Conservation (phyloP, 2,888 invertebrate species). For the Xestia c-nigrum region DNA sequence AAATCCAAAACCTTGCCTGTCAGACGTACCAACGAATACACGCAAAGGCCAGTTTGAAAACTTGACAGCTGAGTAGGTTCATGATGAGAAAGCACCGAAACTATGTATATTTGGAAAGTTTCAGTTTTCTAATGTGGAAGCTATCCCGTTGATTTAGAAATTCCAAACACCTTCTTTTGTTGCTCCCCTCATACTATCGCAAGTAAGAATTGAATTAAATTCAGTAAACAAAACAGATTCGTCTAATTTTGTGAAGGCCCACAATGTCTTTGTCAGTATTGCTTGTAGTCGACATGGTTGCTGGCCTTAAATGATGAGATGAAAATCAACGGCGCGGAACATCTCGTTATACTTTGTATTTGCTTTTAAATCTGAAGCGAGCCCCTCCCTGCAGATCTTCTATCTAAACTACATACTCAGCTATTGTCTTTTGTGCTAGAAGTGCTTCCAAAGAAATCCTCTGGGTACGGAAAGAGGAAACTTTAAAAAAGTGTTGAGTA, state of each 20-base stretch:
- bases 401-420: neutral
- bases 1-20: neutral
- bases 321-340: neutral
- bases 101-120: too few relatives aligned
- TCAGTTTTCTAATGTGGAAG: too few relatives aligned
- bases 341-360: neutral
- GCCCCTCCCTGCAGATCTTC: neutral
- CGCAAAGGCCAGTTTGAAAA: neutral
- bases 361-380: neutral
- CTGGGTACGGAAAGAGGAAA: neutral
- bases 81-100: neutral
- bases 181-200: neutral
- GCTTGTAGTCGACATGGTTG: neutral
- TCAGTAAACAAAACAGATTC: neutral
- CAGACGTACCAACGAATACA: neutral
- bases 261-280: too few relatives aligned
- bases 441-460: neutral
- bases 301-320: neutral
- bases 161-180: neutral
- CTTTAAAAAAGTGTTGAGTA: neutral
- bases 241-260: neutral
- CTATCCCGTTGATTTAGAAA: too few relatives aligned
- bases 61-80: neutral
- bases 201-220: neutral
- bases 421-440: neutral